Base-by-base conservation (phyloP, 2,797 vertebrate genomes). In the Triplophysa yarkandensis region DNA sequence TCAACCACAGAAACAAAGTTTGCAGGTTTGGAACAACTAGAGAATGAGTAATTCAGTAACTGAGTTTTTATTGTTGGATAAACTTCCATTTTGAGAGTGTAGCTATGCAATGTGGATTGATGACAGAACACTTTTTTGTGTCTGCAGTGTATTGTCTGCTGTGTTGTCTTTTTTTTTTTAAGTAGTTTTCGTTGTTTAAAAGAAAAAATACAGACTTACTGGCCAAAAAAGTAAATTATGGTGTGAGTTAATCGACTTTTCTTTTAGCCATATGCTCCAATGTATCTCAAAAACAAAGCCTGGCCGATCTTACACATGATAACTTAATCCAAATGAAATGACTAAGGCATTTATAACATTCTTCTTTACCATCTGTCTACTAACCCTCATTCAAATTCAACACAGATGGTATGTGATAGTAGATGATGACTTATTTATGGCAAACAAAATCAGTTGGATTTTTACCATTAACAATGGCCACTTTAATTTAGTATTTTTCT, bases 361-460 rank as follows among this genome's bases (percentile, higher is more conserved):
- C 27, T 17, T 57, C 17, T 32, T 1, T 4, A 57, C 28, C 55
- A 32, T 32, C 55, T 32, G 27, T 28, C 17, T n/a, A 32, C 28
- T n/a, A 32, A 14, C 17, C n/a, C 28, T 54, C 1, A 39, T 50
- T 62, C 23, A 17, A 28, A 8, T 4, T 17, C 21, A 50, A 72
- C 57, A 62, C 58, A 71, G 44, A 71, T 71, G 44, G 32, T 62
- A 30, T 28, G 44, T 36, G 9, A 71, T 16, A 30, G 58, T 34
- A 50, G 44, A 63, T 62, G 69, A 10, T 36, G 16, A 28, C 58
- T 62, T n/a, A 63, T 27, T 58, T 19, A 4, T 62, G 30, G 58
- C 1, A 14, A 63, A 62, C 10, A 43, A 43, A 73, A 54, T 25
- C 1, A 52, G 50, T 10, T 0, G 16, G 19, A 41, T 54, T 63